phyloP scores from a whole-genome alignment of 2,888 invertebrate genomes.

The Rhagonycha fulva region DNA sequence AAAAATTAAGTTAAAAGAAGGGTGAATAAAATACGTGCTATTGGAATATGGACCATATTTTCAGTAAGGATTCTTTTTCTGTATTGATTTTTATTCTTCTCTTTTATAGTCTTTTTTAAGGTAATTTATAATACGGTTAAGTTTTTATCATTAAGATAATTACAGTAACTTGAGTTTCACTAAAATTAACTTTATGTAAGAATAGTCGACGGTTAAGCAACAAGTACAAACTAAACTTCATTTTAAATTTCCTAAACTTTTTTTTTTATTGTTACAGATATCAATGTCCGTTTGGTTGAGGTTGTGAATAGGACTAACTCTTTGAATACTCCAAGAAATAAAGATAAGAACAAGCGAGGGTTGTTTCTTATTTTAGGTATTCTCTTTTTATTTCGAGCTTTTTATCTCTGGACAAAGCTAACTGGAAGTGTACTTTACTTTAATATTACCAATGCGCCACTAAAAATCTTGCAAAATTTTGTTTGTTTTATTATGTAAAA shows the following conservation, averaged over 20 bases:
- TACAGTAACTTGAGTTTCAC: background rate
- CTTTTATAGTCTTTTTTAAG: constrained; percentile 15
- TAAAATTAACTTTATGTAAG: background rate
- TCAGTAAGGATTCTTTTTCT: constrained; percentile 21
- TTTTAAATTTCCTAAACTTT: background rate
- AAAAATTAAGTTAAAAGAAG: constrained; percentile 35
- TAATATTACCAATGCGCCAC: background rate
- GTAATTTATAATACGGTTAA: background rate
- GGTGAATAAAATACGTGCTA: constrained; percentile 33
- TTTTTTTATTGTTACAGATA: background rate
- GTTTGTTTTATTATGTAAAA: background rate
- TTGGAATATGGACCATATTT: constrained; percentile 33
- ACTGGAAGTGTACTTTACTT: background rate
- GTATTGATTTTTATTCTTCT: constrained; percentile 29
- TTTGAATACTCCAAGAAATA: constrained; percentile 25
- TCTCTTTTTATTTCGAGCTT: background rate
- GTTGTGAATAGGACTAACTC: constrained; percentile 11
- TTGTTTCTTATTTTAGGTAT: constrained; percentile 23
- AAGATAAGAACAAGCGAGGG: constrained; percentile 24
- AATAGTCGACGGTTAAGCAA: background rate
- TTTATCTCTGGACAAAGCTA: background rate
- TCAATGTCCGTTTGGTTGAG: constrained; percentile 9
- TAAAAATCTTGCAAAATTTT: background rate
- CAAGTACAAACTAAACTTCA: background rate
- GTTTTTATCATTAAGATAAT: background rate